Evolutionary conservation across 2,888 invertebrate genomes (phyloP), one percentile per base, ranked within the genome.

Genomic region (Apocheima hispidaria): DNA sequence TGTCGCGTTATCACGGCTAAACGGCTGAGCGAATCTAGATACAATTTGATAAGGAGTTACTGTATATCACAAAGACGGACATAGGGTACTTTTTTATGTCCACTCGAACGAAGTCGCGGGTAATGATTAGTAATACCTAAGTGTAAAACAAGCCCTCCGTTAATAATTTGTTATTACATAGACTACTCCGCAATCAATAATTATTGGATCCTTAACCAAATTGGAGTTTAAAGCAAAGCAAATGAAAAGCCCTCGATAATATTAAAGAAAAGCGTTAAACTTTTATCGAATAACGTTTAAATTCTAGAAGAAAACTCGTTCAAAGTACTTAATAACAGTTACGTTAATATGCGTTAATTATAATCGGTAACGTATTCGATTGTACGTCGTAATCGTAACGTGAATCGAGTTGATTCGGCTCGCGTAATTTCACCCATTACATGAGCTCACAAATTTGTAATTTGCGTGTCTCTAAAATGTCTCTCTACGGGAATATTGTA

Each of bases 361-460:
- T 83, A 87, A 88, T 85, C 83, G 85, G 87, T 88, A 84, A 78
- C 79, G 77, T 83, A 84, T 83, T 83, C 83, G 81, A 84, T 82
- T 81, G 77, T 81, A 81, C 75, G 78, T 81, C 79, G 80, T 84
- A 86, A 86, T 85, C 83, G 86, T 84, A 87, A 87, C 82, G 78
- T 81, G 82, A 83, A 82, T 82, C 77, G 78, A 82, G 77, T 77
- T 79, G 80, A 88, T 87, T 89, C 84, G 83, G 79, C 76, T 75
- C 82, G 84, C 82, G 77, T 89, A 84, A 87, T 89, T 85, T 84
- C 82, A 83, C 78, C 84, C 80, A 88, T 87, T 87, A 87, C 77
- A 70, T 77, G 73, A 79, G 75, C 75, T 83, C 77, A 81, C 79
- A 84, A 86, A 82, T 84, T 82, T 81, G 75, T 84, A 79, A 84